phyloP scores from a whole-genome alignment of 2,797 vertebrate genomes.

The Aldrovandia affinis region DNA sequence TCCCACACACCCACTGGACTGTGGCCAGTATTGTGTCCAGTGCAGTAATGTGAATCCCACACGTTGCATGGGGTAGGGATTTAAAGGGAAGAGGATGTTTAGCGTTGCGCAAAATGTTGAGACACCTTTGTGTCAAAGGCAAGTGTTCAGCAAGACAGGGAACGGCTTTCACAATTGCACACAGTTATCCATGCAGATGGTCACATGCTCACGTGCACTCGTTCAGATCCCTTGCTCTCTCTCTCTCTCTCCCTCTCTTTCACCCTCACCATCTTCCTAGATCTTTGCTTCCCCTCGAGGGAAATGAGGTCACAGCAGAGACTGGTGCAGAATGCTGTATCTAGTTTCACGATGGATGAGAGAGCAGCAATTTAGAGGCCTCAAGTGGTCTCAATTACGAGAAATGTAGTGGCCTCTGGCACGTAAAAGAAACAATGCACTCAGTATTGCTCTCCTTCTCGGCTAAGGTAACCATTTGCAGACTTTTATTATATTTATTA shows the following conservation, averaged over 20 bases:
- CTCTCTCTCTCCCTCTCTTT: background rate
- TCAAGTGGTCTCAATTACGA: slow-evolving; percentile 15
- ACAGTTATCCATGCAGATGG: background rate
- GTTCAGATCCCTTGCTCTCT: background rate
- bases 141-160: background rate
- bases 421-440: background rate
- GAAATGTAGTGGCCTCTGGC: slow-evolving; percentile 9
- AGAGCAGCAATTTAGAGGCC: slow-evolving; percentile 34
- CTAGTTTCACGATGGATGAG: slow-evolving; percentile 52
- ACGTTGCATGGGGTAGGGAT: background rate
- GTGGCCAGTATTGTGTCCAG: background rate
- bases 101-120: background rate
- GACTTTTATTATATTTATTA: too few relatives aligned
- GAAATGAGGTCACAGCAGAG: slow-evolving; percentile 61
- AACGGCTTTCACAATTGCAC: background rate
- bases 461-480: background rate
- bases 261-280: too few relatives aligned
- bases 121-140: too few relatives aligned
- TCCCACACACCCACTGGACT: background rate
- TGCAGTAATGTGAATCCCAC: background rate
- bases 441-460: slow-evolving; percentile 1
- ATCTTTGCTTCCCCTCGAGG: slow-evolving; percentile 34
- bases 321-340: slow-evolving; percentile 57
- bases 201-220: background rate
- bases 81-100: background rate